A percentile compares a stretch with the other conserved stretches of the same genome.
Evolutionary conservation across 2,888 invertebrate species (phyloP).

Genomic region (Dryadula phaetusa): DNA sequence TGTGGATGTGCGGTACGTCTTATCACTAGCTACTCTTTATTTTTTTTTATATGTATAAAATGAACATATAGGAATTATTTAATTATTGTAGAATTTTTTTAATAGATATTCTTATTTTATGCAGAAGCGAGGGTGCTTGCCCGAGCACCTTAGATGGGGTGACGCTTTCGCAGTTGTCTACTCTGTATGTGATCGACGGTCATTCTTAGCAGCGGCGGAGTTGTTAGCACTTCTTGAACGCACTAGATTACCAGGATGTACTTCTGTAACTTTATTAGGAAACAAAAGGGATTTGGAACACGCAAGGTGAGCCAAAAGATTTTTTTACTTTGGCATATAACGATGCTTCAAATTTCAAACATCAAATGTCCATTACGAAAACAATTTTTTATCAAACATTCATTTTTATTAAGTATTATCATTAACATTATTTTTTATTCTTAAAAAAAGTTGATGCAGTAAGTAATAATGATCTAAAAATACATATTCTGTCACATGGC

Average conservation of each 20-base stretch:
- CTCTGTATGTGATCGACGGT: constrained; percentile 90
- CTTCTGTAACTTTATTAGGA: constrained; percentile 90
- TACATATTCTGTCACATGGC: constrained; percentile 28
- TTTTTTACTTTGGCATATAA: too few species aligned
- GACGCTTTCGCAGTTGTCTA: constrained; percentile 93
- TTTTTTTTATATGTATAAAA: not conserved
- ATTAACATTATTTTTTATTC: too few species aligned
- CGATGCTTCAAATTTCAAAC: too few species aligned
- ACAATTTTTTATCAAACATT: too few species aligned
- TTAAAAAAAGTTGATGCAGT: too few species aligned
- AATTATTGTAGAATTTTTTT: constrained; percentile 37
- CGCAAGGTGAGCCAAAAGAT: constrained; percentile 83
- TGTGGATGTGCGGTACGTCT: constrained; percentile 90
- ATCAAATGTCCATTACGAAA: too few species aligned
- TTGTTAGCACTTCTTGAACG: constrained; percentile 88
- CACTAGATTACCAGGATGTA: constrained; percentile 89
- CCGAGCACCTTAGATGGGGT: constrained; percentile 92
- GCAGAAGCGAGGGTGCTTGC: constrained; percentile 89
- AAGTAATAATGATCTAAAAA: too few species aligned
- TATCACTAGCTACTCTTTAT: too few species aligned
- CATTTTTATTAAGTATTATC: too few species aligned
- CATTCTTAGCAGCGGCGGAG: constrained; percentile 90
- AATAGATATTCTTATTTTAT: constrained; percentile 52
- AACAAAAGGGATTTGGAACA: constrained; percentile 93
- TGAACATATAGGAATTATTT: not conserved